Evolutionary conservation across 2,113 vertebrate genomes (phyloP).

Genomic region (Cynopterus brachyotis): DNA sequence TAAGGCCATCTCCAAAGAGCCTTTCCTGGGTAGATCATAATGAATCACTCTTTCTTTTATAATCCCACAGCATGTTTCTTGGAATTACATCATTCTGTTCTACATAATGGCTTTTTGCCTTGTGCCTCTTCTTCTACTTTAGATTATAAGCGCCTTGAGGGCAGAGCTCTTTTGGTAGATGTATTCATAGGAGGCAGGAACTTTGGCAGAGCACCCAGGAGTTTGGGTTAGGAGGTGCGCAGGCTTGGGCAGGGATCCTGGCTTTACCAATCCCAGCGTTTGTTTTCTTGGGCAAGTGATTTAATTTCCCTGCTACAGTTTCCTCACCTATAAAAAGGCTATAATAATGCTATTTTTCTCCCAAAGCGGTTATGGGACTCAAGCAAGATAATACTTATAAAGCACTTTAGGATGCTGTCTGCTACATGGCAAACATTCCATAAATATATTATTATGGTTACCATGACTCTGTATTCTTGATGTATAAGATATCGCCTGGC

Average conservation of each 20-base stretch:
- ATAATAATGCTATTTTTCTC: background rate
- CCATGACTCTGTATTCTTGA: background rate
- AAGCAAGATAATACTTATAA: background rate
- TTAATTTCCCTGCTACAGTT: background rate
- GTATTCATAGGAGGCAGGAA: background rate
- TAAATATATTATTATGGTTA: background rate
- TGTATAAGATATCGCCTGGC: background rate
- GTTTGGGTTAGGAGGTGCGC: background rate
- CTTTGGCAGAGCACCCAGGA: background rate
- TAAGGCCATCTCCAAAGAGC: conserved; percentile 61
- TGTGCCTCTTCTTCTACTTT: background rate
- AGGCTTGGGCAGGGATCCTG: background rate
- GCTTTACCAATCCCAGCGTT: background rate
- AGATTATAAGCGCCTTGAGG: conserved; percentile 26
- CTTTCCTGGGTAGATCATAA: conserved; percentile 62
- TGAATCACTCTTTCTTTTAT: conserved; percentile 60
- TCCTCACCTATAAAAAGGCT: background rate
- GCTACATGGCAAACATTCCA: background rate
- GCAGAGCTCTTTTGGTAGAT: background rate
- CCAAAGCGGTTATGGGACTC: background rate
- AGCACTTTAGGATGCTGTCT: background rate
- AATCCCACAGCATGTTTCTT: conserved; percentile 10
- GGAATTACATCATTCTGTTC: conserved; percentile 62
- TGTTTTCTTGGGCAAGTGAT: background rate
- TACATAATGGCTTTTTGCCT: background rate